A percentile compares a stretch with the other conserved stretches of the same genome.
These are phyloP conservation scores for Drosophila santomea DNA, from an alignment of 1,140 invertebrate species.

Conservation along the genomic window DNA sequence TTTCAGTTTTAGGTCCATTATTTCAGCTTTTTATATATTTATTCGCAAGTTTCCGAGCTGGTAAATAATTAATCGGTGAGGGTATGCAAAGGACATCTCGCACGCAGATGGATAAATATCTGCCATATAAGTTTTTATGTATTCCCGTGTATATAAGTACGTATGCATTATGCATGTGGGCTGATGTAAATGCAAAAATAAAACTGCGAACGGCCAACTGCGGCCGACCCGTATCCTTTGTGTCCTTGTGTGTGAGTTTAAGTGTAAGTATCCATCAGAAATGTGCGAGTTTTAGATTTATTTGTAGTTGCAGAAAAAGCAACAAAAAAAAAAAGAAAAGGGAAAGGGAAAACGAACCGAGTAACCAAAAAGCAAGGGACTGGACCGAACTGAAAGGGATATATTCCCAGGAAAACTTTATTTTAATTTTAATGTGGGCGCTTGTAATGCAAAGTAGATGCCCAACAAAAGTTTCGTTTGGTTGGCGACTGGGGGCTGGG, in stretches of 20 bases:
- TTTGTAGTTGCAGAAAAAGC: constrained; percentile 66
- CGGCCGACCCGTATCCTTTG: constrained; percentile 68
- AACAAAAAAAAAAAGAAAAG: background rate
- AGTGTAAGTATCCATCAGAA: constrained; percentile 63
- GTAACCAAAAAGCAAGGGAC: background rate
- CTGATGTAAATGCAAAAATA: constrained; percentile 79
- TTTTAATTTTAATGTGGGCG: constrained; percentile 80
- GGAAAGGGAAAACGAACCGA: constrained; percentile 1
- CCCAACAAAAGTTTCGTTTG: constrained; percentile 35
- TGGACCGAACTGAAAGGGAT: constrained; percentile 32
- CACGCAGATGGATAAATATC: background rate
- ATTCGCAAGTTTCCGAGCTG: too few species aligned
- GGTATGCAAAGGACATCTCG: background rate
- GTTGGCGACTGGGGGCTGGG: background rate
- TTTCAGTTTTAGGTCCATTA: background rate
- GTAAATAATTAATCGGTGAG: background rate
- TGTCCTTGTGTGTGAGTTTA: constrained; percentile 14
- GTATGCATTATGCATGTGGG: constrained; percentile 78
- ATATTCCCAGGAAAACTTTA: constrained; percentile 59
- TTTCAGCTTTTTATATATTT: too few species aligned
- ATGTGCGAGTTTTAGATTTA: constrained; percentile 82
- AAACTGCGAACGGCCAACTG: constrained; percentile 76
- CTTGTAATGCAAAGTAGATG: constrained; percentile 75
- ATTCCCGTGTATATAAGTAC: background rate
- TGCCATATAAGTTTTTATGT: constrained; percentile 18